These are phyloP conservation scores for Nannospalax galili DNA, from an alignment of 2,113 vertebrate species.

Conservation along the genomic window DNA sequence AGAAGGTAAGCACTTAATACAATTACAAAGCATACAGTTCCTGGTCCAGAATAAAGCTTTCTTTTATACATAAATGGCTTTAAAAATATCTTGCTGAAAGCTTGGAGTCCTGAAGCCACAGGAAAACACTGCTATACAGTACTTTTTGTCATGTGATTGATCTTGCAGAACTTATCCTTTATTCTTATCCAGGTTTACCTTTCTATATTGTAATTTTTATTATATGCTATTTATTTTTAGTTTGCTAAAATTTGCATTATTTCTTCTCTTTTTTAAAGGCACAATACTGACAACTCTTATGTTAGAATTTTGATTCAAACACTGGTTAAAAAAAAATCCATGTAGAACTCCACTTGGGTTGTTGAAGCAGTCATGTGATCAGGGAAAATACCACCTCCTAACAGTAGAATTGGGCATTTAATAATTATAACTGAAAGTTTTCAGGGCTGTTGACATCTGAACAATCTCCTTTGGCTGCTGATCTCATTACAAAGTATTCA, in stretches of 20 bases:
- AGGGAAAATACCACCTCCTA: background rate
- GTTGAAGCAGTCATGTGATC: background rate
- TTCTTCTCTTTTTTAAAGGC: background rate
- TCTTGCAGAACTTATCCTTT: background rate
- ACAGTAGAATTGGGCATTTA: background rate
- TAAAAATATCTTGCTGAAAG: constrained; percentile 69
- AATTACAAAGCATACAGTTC: constrained; percentile 76
- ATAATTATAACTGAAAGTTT: background rate
- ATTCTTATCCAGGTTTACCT: background rate
- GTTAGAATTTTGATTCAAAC: background rate
- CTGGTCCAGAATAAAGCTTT: constrained; percentile 70
- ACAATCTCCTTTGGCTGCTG: background rate
- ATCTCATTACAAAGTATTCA: background rate
- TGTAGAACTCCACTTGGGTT: background rate
- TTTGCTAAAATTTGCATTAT: background rate
- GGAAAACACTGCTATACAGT: background rate
- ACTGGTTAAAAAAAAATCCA: background rate
- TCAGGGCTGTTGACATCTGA: background rate
- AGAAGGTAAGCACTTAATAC: constrained; percentile 71
- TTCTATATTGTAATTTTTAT: constrained; percentile 31
- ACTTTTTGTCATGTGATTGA: background rate
- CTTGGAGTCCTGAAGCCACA: constrained; percentile 67
- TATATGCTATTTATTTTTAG: background rate
- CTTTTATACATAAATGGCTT: constrained; percentile 63
- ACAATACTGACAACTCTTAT: background rate